phyloP scores from a whole-genome alignment of 2,113 vertebrate genomes.

The Hiodon alosoides region DNA sequence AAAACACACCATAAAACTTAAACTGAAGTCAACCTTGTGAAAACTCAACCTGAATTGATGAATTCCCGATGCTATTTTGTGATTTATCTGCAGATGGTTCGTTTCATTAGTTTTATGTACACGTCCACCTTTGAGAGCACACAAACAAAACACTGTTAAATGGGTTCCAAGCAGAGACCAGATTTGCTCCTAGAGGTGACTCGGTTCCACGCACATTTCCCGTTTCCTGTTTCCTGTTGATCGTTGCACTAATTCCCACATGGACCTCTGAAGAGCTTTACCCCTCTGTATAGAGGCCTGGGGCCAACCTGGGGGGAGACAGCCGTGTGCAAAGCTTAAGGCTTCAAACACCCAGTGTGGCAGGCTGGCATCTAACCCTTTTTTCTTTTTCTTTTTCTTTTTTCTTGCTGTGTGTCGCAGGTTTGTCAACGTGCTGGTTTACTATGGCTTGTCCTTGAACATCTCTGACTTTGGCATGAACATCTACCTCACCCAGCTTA shows the following conservation, averaged over 20 bases:
- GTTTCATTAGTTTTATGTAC: too few species aligned
- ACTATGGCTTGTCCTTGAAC: slow-evolving; percentile 61
- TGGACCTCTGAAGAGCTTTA: neutral
- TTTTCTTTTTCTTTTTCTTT: neutral
- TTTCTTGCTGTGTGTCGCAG: slow-evolving; percentile 15
- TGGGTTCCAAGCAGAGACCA: neutral
- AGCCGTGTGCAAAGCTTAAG: neutral
- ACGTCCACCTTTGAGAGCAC: too few species aligned
- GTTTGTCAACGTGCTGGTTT: slow-evolving; percentile 69
- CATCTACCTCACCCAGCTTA: slow-evolving; percentile 67
- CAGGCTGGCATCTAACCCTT: neutral
- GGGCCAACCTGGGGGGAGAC: neutral
- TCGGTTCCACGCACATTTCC: neutral
- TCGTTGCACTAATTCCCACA: neutral
- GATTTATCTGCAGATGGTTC: too few species aligned
- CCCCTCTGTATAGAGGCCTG: neutral
- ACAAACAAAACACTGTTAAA: too few species aligned
- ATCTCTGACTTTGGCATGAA: slow-evolving; percentile 63
- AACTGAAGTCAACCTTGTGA: too few species aligned
- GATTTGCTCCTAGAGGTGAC: neutral
- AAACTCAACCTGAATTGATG: too few species aligned
- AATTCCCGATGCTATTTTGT: too few species aligned
- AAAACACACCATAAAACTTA: too few species aligned
- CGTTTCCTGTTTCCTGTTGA: slow-evolving; percentile 16
- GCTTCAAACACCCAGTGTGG: neutral